phyloP scores from a whole-genome alignment of 2,113 vertebrate genomes.

The Campylomormyrus numenius region DNA sequence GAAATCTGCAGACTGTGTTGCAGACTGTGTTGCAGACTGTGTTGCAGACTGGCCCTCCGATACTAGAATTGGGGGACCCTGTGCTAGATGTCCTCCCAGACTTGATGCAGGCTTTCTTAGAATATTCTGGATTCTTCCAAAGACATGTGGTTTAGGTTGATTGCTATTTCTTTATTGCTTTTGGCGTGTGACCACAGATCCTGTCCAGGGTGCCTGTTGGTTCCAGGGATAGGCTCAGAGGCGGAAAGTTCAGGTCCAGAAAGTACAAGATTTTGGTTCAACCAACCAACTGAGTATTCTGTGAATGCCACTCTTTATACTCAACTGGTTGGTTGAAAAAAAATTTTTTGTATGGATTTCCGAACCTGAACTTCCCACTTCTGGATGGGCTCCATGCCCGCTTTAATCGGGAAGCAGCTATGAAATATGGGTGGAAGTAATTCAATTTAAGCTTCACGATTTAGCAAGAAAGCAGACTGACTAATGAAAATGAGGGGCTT shows the following conservation, averaged over 20 bases:
- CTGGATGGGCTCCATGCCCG: too few relatives aligned
- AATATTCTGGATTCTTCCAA: neutral
- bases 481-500: neutral
- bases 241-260: neutral
- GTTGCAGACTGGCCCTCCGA: neutral
- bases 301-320: too few relatives aligned
- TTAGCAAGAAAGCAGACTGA: neutral
- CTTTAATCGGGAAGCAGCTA: neutral
- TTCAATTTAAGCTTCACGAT: neutral
- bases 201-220: neutral
- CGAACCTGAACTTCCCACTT: too few relatives aligned
- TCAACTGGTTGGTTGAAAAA: too few relatives aligned
- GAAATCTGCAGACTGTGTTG: neutral
- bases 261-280: too few relatives aligned
- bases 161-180: neutral
- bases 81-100: neutral
- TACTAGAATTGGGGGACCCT: neutral
- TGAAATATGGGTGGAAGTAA: neutral
- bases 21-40: neutral
- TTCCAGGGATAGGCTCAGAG: neutral
- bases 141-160: neutral
- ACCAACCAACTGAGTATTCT: too few relatives aligned
- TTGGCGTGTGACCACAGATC: neutral
- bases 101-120: neutral
- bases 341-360: too few relatives aligned